phyloP scores from a whole-genome alignment of 2,888 invertebrate species.

The Oscheius onirici region DNA sequence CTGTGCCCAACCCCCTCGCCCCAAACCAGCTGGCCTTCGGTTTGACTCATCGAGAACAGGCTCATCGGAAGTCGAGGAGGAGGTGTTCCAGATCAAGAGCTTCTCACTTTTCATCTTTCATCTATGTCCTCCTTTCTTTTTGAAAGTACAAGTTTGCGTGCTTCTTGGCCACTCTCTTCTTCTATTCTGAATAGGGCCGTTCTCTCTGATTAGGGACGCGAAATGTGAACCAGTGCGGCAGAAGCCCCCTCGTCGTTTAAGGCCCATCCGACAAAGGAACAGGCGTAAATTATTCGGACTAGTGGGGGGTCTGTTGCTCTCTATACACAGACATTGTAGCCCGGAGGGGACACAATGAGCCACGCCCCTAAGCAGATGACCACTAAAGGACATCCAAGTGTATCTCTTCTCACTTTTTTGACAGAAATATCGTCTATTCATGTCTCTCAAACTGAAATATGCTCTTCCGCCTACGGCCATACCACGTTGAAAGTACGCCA shows the following conservation, averaged over 20 bases:
- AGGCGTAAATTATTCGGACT: constrained; percentile 17
- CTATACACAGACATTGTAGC: too few relatives aligned
- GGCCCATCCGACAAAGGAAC: constrained; percentile 14
- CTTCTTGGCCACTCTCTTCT: not conserved
- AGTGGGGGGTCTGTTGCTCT: too few relatives aligned
- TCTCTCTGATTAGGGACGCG: not conserved
- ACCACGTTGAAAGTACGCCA: too few relatives aligned
- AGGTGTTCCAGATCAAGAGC: constrained; percentile 7
- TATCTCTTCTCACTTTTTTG: too few relatives aligned
- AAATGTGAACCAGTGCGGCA: constrained; percentile 9
- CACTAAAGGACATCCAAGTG: too few relatives aligned
- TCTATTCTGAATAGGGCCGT: not conserved
- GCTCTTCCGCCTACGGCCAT: too few relatives aligned
- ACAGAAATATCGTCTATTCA: too few relatives aligned
- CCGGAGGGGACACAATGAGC: too few relatives aligned
- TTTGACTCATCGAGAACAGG: constrained; percentile 28
- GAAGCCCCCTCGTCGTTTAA: not conserved
- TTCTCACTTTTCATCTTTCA: constrained; percentile 16
- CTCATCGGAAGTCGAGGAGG: not conserved
- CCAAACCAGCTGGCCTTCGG: constrained; percentile 8
- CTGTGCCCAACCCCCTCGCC: not conserved
- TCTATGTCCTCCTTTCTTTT: too few relatives aligned
- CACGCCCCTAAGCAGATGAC: too few relatives aligned
- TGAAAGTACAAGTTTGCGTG: too few relatives aligned
- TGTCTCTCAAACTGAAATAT: too few relatives aligned